These are phyloP conservation scores for Stenodera caucasica DNA, from an alignment of 2,888 invertebrate species.

Conservation along the genomic window DNA sequence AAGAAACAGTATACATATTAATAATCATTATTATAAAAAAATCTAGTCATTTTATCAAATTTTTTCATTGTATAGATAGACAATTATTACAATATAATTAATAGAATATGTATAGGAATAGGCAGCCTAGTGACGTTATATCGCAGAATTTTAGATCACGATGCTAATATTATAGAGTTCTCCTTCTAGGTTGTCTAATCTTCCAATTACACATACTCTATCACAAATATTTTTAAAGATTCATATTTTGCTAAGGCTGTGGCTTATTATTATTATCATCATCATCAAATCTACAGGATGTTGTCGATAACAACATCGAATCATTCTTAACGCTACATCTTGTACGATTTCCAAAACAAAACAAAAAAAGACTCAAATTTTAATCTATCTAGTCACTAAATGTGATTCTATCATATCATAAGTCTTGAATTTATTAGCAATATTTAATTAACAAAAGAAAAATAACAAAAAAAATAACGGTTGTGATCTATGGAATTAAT, in stretches of 20 bases:
- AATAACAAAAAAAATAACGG: slow-evolving; percentile 15
- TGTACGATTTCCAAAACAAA: neutral
- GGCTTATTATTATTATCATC: no score
- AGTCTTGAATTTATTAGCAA: slow-evolving; percentile 20
- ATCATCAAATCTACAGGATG: neutral
- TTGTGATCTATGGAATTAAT: slow-evolving; percentile 23
- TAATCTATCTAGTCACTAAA: slow-evolving; percentile 24
- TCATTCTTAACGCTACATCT: neutral
- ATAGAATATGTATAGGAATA: no score
- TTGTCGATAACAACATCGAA: neutral
- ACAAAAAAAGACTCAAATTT: neutral
- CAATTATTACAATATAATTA: no score
- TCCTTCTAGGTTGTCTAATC: no score
- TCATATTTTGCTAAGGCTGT: neutral
- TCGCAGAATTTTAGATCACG: no score
- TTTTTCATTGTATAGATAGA: no score
- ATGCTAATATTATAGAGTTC: no score
- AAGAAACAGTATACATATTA: no score
- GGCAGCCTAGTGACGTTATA: no score
- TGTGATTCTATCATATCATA: slow-evolving; percentile 27
- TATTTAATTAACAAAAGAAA: slow-evolving; percentile 17
- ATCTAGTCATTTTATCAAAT: no score
- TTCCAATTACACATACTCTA: neutral
- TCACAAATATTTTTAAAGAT: neutral
- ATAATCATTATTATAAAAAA: no score